These are phyloP conservation scores for Ochropleura leucogaster DNA, from an alignment of 2,888 invertebrate species.

Conservation along the genomic window DNA sequence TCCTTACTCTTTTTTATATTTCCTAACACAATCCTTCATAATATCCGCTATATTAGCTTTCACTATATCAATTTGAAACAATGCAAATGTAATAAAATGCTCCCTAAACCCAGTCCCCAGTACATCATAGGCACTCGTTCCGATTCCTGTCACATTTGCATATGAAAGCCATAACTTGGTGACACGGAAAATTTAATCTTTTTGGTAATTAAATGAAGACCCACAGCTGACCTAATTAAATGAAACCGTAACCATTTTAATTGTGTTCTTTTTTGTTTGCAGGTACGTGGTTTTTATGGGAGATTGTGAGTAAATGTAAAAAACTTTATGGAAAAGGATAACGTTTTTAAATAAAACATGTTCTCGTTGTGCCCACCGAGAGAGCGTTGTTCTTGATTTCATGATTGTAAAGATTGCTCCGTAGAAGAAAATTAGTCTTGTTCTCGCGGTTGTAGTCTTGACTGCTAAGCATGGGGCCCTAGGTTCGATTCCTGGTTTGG, in stretches of 20 bases:
- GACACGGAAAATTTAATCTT: constrained; percentile 88
- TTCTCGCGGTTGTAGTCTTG: too few relatives aligned
- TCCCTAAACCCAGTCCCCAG: constrained; percentile 16
- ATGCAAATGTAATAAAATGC: neutral
- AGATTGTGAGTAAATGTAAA: constrained; percentile 48
- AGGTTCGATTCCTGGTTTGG: too few relatives aligned
- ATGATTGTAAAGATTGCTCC: neutral
- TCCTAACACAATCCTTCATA: too few relatives aligned
- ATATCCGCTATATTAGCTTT: neutral
- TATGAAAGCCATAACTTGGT: constrained; percentile 85
- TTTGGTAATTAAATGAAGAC: constrained; percentile 84
- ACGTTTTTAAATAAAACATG: constrained; percentile 9
- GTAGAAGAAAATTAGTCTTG: too few relatives aligned
- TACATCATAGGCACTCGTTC: constrained; percentile 53
- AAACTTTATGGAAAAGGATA: constrained; percentile 6
- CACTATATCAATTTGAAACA: neutral
- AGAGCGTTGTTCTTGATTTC: neutral
- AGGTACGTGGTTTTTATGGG: constrained; percentile 71
- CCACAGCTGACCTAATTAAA: constrained; percentile 82
- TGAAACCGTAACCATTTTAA: constrained; percentile 65
- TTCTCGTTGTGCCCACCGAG: neutral
- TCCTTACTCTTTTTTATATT: too few relatives aligned
- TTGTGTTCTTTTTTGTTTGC: constrained; percentile 72
- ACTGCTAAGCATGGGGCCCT: too few relatives aligned
- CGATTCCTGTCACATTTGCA: constrained; percentile 79